These are phyloP conservation scores for Petrolisthes cinctipes DNA, from an alignment of 2,888 invertebrate genomes.

Conservation along the genomic window DNA sequence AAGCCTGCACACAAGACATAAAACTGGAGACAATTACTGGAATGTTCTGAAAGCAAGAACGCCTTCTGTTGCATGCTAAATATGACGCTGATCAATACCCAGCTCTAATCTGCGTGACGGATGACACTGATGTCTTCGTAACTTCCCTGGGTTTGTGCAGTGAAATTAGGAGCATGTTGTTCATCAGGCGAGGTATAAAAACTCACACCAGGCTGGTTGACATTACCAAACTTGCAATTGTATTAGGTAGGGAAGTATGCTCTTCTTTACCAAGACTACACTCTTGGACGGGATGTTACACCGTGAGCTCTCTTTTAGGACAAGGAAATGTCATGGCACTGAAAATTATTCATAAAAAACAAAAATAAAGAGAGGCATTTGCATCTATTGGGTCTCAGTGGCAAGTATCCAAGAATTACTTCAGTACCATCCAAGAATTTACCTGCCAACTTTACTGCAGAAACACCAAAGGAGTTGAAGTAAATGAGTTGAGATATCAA, in stretches of 20 bases:
- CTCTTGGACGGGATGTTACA: not conserved
- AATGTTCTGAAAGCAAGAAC: not conserved
- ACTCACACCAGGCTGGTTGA: not conserved
- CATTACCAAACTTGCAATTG: not conserved
- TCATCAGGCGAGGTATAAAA: slow-evolving; percentile 13
- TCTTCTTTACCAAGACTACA: not conserved
- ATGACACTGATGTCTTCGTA: slow-evolving; percentile 25
- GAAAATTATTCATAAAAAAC: not conserved
- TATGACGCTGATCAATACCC: not conserved
- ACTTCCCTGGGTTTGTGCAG: not conserved
- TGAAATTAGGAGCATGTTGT: not conserved
- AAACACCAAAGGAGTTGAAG: not conserved
- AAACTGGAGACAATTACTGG: not conserved
- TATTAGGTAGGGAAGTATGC: not conserved
- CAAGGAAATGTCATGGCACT: not conserved
- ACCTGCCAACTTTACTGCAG: slow-evolving; percentile 14
- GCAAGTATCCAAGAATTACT: not conserved
- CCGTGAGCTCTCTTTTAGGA: not conserved
- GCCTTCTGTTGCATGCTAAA: not conserved
- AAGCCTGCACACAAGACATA: not conserved
- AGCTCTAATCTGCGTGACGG: slow-evolving; percentile 6
- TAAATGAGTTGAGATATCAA: slow-evolving; percentile 21
- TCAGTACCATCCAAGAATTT: slow-evolving; percentile 10
- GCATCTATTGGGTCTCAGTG: not conserved
- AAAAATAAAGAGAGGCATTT: slow-evolving; percentile 2